phyloP scores from a whole-genome alignment of 2,888 invertebrate genomes.

The Proisotoma minuta region DNA sequence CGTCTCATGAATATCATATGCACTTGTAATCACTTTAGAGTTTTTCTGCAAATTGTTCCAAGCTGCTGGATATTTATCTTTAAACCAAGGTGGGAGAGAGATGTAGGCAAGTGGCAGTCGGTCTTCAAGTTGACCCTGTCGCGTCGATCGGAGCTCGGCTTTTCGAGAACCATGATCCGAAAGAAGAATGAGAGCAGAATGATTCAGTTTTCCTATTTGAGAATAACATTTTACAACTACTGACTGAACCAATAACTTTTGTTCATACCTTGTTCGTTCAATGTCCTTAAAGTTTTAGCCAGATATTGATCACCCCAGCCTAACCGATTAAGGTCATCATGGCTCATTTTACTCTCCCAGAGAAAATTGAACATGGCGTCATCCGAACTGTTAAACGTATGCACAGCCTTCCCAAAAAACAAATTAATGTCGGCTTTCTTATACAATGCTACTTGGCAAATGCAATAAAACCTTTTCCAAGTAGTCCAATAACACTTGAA shows the following conservation, averaged over 20 bases:
- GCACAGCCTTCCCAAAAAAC: constrained; percentile 15
- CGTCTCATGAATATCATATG: constrained; percentile 78
- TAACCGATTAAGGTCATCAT: constrained; percentile 77
- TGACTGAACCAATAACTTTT: too few species aligned
- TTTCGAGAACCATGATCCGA: constrained; percentile 54
- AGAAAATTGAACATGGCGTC: constrained; percentile 59
- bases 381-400: background rate
- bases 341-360: constrained; percentile 77
- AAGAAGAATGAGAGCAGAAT: constrained; percentile 48
- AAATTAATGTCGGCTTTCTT: constrained; percentile 10
- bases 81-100: constrained; percentile 63
- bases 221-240: constrained; percentile 56
- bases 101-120: constrained; percentile 57
- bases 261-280: constrained; percentile 39
- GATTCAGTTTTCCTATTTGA: constrained; percentile 44
- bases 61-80: constrained; percentile 50
- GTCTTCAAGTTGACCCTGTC: constrained; percentile 49
- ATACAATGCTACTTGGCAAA: background rate
- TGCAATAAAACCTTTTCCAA: constrained; percentile 57
- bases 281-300: constrained; percentile 48
- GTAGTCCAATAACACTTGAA: constrained; percentile 68
- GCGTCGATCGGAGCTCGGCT: constrained; percentile 50
- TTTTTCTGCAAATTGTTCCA: constrained; percentile 58
- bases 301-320: constrained; percentile 52
- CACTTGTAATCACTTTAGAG: constrained; percentile 62